Conservation (phyloP, 1,140 invertebrate species). For the Ceratina japonica region DNA sequence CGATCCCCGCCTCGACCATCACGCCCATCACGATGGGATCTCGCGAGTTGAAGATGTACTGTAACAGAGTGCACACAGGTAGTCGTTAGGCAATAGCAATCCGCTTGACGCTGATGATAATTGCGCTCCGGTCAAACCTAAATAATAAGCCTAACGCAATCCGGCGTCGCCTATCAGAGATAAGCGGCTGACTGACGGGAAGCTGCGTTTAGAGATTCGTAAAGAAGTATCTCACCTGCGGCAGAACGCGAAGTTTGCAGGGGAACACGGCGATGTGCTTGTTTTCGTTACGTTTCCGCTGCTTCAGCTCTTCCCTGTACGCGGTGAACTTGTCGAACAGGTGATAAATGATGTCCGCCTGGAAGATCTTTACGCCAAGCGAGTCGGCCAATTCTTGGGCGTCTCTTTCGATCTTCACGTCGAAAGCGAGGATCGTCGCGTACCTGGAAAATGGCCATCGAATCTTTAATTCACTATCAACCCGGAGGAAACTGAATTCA, state of each 20-base stretch:
- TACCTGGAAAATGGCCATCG: constrained; percentile 82
- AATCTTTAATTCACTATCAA: too few species aligned
- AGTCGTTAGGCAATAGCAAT: not conserved
- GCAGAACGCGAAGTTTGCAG: constrained; percentile 93
- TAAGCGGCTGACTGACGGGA: too few species aligned
- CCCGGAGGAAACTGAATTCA: too few species aligned
- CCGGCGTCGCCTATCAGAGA: not conserved
- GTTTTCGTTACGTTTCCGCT: constrained; percentile 95
- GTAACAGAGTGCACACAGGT: constrained; percentile 76
- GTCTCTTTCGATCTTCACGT: constrained; percentile 98
- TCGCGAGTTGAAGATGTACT: constrained; percentile 98
- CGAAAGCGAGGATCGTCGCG: constrained; percentile 99
- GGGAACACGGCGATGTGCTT: constrained; percentile 99
- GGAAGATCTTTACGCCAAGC: constrained; percentile 97
- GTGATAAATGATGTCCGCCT: constrained; percentile 99
- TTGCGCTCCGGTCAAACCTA: not conserved
- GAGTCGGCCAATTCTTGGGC: constrained; percentile 98
- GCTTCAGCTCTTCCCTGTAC: constrained; percentile 96
- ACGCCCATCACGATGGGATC: constrained; percentile 99
- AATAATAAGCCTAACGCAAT: not conserved
- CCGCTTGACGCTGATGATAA: not conserved
- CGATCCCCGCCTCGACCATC: constrained; percentile 95
- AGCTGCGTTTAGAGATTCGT: not conserved
- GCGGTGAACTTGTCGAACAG: constrained; percentile 98
- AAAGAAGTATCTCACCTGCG: constrained; percentile 83